Base-by-base conservation (phyloP, 2,113 vertebrate genomes). In the Castor canadensis region DNA sequence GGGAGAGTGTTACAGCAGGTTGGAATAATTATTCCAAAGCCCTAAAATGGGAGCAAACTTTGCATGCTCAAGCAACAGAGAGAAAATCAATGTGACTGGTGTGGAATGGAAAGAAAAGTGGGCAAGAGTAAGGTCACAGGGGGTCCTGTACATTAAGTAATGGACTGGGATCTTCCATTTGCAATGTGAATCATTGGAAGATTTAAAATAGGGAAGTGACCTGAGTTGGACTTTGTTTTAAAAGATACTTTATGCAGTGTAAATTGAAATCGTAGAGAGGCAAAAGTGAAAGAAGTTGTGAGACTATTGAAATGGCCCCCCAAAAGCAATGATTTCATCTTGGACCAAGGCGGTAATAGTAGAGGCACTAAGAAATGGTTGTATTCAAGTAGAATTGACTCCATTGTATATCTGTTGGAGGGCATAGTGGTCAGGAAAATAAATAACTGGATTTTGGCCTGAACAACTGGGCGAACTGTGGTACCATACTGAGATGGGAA, bases 381-480 rank as follows among this genome's bases (percentile, higher is more conserved):
- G 43, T 90, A 64, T 47, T 69, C 52, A 32, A 26, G n/a, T 69
- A 49, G 28, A 43, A 3, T n/a, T 83, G 90, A 93, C 38, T 95
- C 60, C 56, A 12, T 76, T 45, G 32, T 56, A 20, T 54, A 43
- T 54, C 77, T 35, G 43, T 35, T 64, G 24, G 64, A 79, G 58
- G 49, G 8, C 60, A 72, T 19, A 66, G 9, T 54, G 19, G 58
- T 80, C 49, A 75, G 40, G 80, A 45, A 9, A 24, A 71, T 66
- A 92, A 86, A 79, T 66, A 93, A 75, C 26, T 75, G 24, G 24
- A 92, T 73, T 89, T 89, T 40, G n/a, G 9, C 49, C 66, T 75
- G 56, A 89, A 75, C 11, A 86, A 60, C 13, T 75, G 52, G 43
- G 15, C 71, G n/a, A 67, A 89, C 75, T 86, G 43, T 47, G 49